Evolutionary conservation across 2,888 invertebrate species (phyloP).

Genomic region (Cephus pygmeus): DNA sequence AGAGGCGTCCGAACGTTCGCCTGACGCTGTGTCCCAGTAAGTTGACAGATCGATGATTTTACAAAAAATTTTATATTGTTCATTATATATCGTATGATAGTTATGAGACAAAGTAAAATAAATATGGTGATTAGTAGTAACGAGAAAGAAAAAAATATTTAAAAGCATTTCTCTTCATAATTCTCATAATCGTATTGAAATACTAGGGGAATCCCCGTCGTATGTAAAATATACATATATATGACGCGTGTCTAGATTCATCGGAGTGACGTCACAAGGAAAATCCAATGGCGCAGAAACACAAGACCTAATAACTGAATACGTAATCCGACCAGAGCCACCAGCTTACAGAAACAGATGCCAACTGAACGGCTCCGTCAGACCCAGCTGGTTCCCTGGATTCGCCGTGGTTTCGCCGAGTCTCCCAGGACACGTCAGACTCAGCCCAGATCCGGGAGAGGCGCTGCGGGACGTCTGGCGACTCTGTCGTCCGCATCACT

Average conservation of each 20-base stretch:
- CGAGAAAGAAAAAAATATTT: too few relatives aligned
- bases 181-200: too few relatives aligned
- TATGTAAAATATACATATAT: too few relatives aligned
- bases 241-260: conserved; percentile 13
- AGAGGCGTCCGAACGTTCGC: background rate
- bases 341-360: conserved; percentile 31
- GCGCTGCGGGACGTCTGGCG: conserved; percentile 34
- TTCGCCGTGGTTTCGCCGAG: conserved; percentile 27
- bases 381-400: conserved; percentile 37
- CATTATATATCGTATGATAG: background rate
- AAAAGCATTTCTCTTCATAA: background rate
- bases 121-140: too few relatives aligned
- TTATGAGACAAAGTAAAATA: too few relatives aligned
- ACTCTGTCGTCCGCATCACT: conserved; percentile 42
- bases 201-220: background rate
- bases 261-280: conserved; percentile 14
- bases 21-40: background rate
- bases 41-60: background rate
- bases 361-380: conserved; percentile 37
- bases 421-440: conserved; percentile 34
- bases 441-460: conserved; percentile 37
- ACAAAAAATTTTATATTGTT: background rate
- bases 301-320: conserved; percentile 29
- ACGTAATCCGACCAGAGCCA: conserved; percentile 29
- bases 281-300: background rate